Percentiles rank a stretch among this genome's conserved stretches.
phyloP scores from a whole-genome alignment of 2,797 vertebrate genomes.

The Menidia menidia region DNA sequence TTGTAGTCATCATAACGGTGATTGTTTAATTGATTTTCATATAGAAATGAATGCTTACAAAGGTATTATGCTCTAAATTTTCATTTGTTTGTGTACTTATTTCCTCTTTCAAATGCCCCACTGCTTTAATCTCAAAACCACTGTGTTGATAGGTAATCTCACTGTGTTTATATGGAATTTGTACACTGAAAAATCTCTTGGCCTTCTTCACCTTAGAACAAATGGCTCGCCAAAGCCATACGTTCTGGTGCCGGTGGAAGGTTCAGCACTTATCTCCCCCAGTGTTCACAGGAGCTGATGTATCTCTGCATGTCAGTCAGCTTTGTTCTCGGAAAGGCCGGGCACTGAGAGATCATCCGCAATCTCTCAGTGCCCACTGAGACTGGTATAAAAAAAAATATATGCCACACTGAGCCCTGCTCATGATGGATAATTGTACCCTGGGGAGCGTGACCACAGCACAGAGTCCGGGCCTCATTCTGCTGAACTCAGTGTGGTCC shows the following conservation, averaged over 20 bases:
- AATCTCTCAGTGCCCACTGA: constrained; percentile 35
- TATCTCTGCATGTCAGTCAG: constrained; percentile 18
- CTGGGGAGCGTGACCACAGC: constrained; percentile 42
- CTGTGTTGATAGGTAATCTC: no score
- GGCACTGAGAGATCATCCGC: constrained; percentile 36
- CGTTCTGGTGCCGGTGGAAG: not conserved
- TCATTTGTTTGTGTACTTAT: no score
- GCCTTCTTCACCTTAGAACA: not conserved
- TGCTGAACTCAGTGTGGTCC: constrained; percentile 11
- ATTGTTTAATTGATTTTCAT: no score
- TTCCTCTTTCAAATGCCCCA: no score
- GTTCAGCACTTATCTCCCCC: constrained; percentile 14
- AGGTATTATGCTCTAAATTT: no score
- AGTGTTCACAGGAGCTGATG: constrained; percentile 13
- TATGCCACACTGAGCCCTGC: constrained; percentile 43
- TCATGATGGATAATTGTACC: constrained; percentile 66
- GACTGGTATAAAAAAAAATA: constrained; percentile 43
- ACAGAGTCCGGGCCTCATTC: constrained; percentile 10
- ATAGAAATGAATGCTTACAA: no score
- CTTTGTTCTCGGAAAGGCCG: constrained; percentile 43
- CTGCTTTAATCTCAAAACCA: no score
- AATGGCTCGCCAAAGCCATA: not conserved
- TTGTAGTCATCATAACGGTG: no score
- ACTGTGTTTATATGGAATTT: not conserved
- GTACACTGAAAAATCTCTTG: constrained; percentile 5